Evolutionary conservation across 2,797 vertebrate genomes (phyloP), one percentile per base, ranked within the genome.

Genomic region (Philypnodon macrostomus): DNA sequence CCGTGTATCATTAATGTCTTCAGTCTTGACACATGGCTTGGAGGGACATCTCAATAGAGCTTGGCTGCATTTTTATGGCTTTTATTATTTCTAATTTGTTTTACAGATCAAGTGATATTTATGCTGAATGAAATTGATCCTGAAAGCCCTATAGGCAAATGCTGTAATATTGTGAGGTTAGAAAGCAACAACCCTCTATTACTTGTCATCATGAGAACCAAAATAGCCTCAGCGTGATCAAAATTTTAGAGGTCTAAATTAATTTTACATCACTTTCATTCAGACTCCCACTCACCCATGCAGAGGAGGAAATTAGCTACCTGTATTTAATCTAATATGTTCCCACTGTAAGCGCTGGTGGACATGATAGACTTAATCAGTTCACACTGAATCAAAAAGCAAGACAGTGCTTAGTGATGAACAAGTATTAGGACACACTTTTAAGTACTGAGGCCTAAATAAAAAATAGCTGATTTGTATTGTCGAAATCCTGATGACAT

Each of bases 1-100:
- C 81, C 86, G 91, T 92, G 90, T 90, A 90, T 93, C 93, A 91
- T 94, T 95, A 96, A 92, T 90, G 90, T 91, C 87, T 87, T 76
- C 80, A 83, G 85, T 81, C 80, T 85, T 89, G 91, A 92, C 91
- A 92, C 79, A 68, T 85, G 80, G 90, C 91, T 92, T 80, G 90
- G 85, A 92, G 87, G 84, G 86, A 90, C 88, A 84, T 89, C 89
- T 89, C 84, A 84, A 88, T 90, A 84, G 82, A 73, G 67, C 71
- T 69, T 44, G 66, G 66, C 45, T 68, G 75, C 75, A 71, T 78
- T 87, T 83, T 73, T 73, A 82, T 58, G 70, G 79, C 77, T 85
- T 88, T 86, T 84, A 83, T 87, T 87, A 79, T 87, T 80, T 86
- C 78, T 86, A 81, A 87, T 89, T 85, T 87, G 84, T 85, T 80